Conservation (phyloP, 2,888 invertebrate species). For the Pandemis heparana region DNA sequence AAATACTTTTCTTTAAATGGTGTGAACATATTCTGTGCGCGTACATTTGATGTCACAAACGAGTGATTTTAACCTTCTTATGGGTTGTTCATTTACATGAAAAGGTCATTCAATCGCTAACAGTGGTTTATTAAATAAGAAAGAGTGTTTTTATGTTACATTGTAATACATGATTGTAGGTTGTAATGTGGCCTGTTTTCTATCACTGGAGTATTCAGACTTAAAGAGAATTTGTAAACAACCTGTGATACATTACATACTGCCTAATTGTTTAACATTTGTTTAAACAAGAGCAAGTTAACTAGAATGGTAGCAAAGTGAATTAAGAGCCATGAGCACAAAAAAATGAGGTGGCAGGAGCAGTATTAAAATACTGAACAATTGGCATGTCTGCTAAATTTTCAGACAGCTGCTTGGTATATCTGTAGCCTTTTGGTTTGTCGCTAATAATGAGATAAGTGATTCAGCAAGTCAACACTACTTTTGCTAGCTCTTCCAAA, state of each 20-base stretch:
- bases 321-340: not conserved
- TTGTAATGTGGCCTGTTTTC: not conserved
- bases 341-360: too few relatives aligned
- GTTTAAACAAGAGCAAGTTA: not conserved
- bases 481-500: too few relatives aligned
- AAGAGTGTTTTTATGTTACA: not conserved
- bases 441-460: too few relatives aligned
- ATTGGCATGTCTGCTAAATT: too few relatives aligned
- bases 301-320: not conserved
- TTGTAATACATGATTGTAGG: not conserved
- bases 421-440: too few relatives aligned
- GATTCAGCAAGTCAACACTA: too few relatives aligned
- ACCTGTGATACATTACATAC: not conserved
- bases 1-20: conserved; percentile 11
- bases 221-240: not conserved
- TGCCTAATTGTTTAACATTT: conserved; percentile 6
- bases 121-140: not conserved
- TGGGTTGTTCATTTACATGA: conserved; percentile 11
- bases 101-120: conserved; percentile 27
- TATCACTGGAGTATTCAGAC: not conserved
- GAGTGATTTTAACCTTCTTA: not conserved
- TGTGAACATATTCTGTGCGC: not conserved
- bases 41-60: not conserved
- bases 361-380: too few relatives aligned
- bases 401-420: too few relatives aligned